Evolutionary conservation across 2,113 vertebrate species (phyloP).

Genomic region (Lepisosteus osseus): DNA sequence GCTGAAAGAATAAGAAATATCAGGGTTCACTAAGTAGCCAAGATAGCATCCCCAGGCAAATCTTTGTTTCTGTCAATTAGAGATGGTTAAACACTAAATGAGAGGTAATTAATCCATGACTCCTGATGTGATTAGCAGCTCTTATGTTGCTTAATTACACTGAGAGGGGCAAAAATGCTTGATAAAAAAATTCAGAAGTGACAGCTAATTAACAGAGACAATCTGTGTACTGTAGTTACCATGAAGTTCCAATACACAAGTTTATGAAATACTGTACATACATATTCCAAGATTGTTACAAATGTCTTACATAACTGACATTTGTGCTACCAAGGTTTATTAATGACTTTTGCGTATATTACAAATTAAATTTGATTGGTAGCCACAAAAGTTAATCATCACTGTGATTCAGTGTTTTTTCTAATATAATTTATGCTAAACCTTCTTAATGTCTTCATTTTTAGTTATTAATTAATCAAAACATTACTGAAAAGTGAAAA

Average conservation of each 20-base stretch:
- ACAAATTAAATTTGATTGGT: too few relatives aligned
- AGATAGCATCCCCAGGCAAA: slow-evolving; percentile 5
- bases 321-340: neutral
- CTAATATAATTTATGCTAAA: too few relatives aligned
- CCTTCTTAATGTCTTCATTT: too few relatives aligned
- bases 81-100: slow-evolving; percentile 12
- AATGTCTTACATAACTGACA: too few relatives aligned
- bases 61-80: slow-evolving; percentile 18
- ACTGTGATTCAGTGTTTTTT: too few relatives aligned
- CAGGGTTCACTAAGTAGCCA: slow-evolving; percentile 7
- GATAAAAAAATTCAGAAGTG: neutral
- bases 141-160: slow-evolving; percentile 13
- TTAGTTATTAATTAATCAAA: too few relatives aligned
- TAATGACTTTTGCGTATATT: neutral
- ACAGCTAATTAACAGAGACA: neutral
- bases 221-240: neutral
- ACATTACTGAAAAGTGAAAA: too few relatives aligned
- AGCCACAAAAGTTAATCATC: too few relatives aligned
- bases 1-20: slow-evolving; percentile 11
- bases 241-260: neutral
- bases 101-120: slow-evolving; percentile 13
- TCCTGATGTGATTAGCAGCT: slow-evolving; percentile 12
- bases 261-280: slow-evolving; percentile 2
- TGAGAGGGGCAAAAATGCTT: neutral
- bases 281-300: neutral